Conservation (phyloP, 2,797 vertebrate species). For the Anabacerthia variegaticeps region DNA sequence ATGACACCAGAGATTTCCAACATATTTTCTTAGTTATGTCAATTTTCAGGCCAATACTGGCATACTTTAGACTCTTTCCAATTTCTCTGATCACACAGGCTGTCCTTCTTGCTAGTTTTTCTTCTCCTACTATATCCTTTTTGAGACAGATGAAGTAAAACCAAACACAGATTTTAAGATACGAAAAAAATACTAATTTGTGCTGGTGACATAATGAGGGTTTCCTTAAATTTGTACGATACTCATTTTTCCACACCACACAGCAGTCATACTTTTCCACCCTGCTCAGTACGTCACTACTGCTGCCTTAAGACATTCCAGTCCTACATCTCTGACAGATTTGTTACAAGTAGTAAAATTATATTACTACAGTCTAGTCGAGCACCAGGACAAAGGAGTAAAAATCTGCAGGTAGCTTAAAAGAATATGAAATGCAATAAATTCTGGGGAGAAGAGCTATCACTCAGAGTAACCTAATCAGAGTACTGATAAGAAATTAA, state of each 20-base stretch:
- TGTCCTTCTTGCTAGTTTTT: not conserved
- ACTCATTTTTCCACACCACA: not conserved
- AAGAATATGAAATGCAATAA: not conserved
- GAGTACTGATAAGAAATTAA: not conserved
- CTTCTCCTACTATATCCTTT: not conserved
- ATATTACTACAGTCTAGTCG: not conserved
- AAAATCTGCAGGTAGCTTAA: not conserved
- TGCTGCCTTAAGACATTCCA: not conserved
- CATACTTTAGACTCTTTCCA: not conserved
- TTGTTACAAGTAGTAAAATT: not conserved
- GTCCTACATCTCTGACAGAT: not conserved
- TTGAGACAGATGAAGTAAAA: not conserved
- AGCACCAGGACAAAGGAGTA: not conserved
- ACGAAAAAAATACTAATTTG: not conserved
- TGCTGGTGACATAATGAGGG: not conserved
- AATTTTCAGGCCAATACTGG: not conserved
- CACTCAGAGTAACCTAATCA: not conserved
- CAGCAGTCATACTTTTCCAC: not conserved
- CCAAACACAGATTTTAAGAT: not conserved
- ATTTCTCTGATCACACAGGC: not conserved
- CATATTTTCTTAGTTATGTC: not conserved
- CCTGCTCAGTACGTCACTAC: fast-evolving
- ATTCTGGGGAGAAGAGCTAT: not conserved
- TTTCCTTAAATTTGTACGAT: not conserved
- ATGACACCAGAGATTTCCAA: not conserved